phyloP scores from a whole-genome alignment of 2,888 invertebrate species.

The Hartigia nigra region DNA sequence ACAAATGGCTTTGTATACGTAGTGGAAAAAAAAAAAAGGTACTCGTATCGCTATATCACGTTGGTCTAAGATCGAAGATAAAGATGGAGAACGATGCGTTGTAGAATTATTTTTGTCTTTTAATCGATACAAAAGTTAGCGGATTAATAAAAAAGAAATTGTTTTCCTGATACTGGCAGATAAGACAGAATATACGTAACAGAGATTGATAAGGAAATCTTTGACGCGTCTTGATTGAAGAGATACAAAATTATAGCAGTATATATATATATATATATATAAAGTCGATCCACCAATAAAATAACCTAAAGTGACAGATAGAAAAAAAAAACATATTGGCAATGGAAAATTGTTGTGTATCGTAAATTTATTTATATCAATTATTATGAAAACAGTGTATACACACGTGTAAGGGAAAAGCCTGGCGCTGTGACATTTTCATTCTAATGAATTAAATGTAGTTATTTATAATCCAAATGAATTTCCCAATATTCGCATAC shows the following conservation, averaged over 20 bases:
- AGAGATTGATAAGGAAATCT: neutral
- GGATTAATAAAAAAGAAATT: neutral
- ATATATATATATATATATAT: neutral
- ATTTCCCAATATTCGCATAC: too few relatives aligned
- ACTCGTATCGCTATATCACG: neutral
- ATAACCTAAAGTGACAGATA: too few relatives aligned
- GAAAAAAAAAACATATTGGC: too few relatives aligned
- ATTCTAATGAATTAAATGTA: too few relatives aligned
- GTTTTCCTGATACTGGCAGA: neutral
- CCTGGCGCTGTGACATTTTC: too few relatives aligned
- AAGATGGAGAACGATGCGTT: neutral
- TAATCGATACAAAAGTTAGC: neutral
- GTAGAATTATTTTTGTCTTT: neutral
- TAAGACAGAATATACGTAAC: neutral
- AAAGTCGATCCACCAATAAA: too few relatives aligned
- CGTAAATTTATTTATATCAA: too few relatives aligned
- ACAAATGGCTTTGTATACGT: neutral
- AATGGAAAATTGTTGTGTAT: too few relatives aligned
- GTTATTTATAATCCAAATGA: too few relatives aligned
- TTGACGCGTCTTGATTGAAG: neutral
- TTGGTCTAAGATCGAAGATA: neutral
- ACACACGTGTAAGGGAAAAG: neutral
- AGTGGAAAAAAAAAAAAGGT: neutral
- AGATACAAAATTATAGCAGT: neutral
- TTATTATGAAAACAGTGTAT: neutral